These are phyloP conservation scores for Rhadina sibilatrix DNA, from an alignment of 2,113 vertebrate genomes.

Conservation along the genomic window DNA sequence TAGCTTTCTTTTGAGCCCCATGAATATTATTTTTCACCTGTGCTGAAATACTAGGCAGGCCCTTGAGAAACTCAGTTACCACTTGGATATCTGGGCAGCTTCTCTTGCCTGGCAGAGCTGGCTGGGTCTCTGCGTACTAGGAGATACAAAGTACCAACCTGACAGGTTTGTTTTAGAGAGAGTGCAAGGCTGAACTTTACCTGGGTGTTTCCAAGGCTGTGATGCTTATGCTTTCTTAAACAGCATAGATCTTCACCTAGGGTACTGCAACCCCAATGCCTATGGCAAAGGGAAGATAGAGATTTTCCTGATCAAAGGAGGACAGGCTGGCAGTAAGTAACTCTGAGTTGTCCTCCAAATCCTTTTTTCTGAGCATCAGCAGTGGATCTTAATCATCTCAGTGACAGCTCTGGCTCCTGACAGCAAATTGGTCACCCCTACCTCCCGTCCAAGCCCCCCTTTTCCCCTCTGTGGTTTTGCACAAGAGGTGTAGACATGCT, in stretches of 20 bases:
- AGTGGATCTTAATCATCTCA: not conserved
- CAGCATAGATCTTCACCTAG: not conserved
- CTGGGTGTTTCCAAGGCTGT: not conserved
- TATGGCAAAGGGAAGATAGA: not conserved
- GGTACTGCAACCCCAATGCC: not conserved
- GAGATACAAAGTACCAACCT: not conserved
- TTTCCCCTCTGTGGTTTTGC: not conserved
- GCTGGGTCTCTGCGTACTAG: not conserved
- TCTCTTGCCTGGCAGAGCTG: not conserved
- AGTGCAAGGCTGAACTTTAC: not conserved
- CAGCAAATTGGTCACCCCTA: not conserved
- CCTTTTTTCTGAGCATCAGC: not conserved
- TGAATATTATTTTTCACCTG: not conserved
- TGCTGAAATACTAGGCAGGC: fast-evolving
- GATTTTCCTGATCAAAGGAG: not conserved
- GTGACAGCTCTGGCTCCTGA: not conserved
- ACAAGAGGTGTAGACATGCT: not conserved
- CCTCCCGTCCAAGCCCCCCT: not conserved
- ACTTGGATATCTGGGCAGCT: not conserved
- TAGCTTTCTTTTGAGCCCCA: not conserved
- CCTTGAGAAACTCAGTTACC: not conserved
- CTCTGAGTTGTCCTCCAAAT: not conserved
- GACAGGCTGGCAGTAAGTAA: not conserved
- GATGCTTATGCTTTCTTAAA: not conserved
- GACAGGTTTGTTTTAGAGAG: not conserved